A percentile compares a stretch with the other conserved stretches of the same genome.
Evolutionary conservation across 2,113 vertebrate species (phyloP).

Genomic region (Salvator merianae): DNA sequence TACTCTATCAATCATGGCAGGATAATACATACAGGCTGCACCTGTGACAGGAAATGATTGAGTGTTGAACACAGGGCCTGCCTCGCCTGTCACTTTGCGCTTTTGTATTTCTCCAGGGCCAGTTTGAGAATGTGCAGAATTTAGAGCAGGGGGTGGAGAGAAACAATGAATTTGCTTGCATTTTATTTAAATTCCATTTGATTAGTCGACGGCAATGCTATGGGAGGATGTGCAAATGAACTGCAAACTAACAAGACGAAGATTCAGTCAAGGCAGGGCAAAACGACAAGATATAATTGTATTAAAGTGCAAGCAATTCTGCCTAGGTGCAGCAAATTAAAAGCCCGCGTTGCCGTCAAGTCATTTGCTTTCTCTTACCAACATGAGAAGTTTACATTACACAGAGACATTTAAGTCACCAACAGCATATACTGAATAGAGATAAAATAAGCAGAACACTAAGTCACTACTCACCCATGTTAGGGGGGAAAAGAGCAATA

Average conservation of each 20-base stretch:
- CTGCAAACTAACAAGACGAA: constrained; percentile 1
- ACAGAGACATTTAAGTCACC: constrained; percentile 37
- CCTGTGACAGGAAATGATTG: constrained; percentile 85
- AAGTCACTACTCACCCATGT: neutral
- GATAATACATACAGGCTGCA: constrained; percentile 82
- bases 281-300: constrained; percentile 35
- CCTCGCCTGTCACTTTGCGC: constrained; percentile 76
- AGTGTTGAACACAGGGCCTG: constrained; percentile 79
- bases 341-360: constrained; percentile 37
- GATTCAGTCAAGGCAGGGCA: constrained; percentile 21
- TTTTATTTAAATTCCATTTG: constrained; percentile 60
- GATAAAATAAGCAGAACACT: constrained; percentile 27
- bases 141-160: constrained; percentile 44
- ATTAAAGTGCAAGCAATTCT: constrained; percentile 60
- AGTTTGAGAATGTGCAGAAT: constrained; percentile 74
- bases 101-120: constrained; percentile 82
- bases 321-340: constrained; percentile 55
- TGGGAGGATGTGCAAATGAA: neutral
- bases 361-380: constrained; percentile 26
- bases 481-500: neutral
- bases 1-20: constrained; percentile 86
- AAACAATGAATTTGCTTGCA: constrained; percentile 21
- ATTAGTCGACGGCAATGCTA: constrained; percentile 36
- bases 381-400: constrained; percentile 57
- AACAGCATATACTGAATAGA: constrained; percentile 30